A percentile compares a stretch with the other conserved stretches of the same genome.
Evolutionary conservation across 2,113 vertebrate genomes (phyloP).

Genomic region (Silurus meridionalis): DNA sequence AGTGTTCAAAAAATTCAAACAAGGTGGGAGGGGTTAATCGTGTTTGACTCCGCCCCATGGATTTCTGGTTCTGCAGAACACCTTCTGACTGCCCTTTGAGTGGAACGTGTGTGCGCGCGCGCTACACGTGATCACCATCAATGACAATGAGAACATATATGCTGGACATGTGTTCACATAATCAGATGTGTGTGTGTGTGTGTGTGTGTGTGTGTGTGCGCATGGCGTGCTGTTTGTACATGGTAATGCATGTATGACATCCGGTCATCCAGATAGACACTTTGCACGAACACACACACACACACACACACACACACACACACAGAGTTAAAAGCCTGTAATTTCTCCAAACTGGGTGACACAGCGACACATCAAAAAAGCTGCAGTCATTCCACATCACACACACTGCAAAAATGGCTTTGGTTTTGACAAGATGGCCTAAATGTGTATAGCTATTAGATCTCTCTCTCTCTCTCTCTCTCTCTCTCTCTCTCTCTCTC

Average conservation of each 20-base stretch:
- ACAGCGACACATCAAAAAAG: constrained; percentile 18
- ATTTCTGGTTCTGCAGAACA: neutral
- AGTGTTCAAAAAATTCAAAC: neutral
- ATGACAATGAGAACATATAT: neutral
- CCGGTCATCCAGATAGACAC: neutral
- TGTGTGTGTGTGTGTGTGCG: constrained; percentile 5
- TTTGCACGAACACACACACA: neutral
- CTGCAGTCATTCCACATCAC: constrained; percentile 13
- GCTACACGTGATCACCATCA: neutral
- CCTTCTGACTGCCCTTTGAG: neutral
- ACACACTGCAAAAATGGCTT: constrained; percentile 1
- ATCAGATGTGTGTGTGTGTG: neutral
- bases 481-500: neutral
- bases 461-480: neutral
- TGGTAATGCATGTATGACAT: neutral
- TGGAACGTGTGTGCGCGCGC: neutral
- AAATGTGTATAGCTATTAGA: neutral
- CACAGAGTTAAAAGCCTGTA: constrained; percentile 34
- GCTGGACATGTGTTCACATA: neutral
- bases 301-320: constrained; percentile 25
- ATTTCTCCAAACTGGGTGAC: neutral
- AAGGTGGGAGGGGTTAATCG: neutral
- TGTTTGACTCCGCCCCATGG: neutral
- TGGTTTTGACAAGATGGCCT: constrained; percentile 21
- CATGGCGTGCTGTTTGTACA: constrained; percentile 11